Conservation (phyloP, 2,888 invertebrate species). For the Eristalinus aeneus region DNA sequence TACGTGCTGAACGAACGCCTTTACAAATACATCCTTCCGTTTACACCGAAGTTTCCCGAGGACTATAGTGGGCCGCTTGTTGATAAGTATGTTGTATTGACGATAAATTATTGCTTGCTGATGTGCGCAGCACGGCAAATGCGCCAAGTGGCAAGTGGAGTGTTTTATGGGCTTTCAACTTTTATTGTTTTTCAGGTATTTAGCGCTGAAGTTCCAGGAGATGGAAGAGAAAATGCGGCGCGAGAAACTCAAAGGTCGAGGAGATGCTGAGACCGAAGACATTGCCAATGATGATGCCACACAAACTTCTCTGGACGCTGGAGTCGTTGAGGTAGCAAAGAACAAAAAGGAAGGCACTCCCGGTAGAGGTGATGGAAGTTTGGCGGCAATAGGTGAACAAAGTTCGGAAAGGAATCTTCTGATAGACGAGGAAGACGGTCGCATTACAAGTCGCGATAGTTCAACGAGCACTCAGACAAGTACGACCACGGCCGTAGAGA, state of each 20-base stretch:
- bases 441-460: constrained; percentile 76
- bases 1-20: constrained; percentile 94
- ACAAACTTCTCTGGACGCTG: constrained; percentile 65
- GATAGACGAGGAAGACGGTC: constrained; percentile 78
- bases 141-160: background rate
- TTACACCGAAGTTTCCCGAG: constrained; percentile 93
- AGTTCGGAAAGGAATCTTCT: constrained; percentile 79
- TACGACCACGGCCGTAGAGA: constrained; percentile 72
- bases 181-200: constrained; percentile 83
- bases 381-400: constrained; percentile 77
- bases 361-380: background rate
- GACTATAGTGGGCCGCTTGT: constrained; percentile 94
- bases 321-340: constrained; percentile 33
- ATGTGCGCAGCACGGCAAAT: background rate
- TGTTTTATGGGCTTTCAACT: constrained; percentile 33
- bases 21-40: constrained; percentile 92
- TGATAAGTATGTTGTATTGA: constrained; percentile 84
- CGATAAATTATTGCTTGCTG: constrained; percentile 10
- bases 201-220: constrained; percentile 91
- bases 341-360: constrained; percentile 20
- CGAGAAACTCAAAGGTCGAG: constrained; percentile 83
- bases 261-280: constrained; percentile 77
- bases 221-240: constrained; percentile 91
- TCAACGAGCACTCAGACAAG: constrained; percentile 57
- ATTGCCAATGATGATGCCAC: constrained; percentile 73